phyloP scores from a whole-genome alignment of 2,888 invertebrate genomes.

The Pyrrhosoma nymphula region DNA sequence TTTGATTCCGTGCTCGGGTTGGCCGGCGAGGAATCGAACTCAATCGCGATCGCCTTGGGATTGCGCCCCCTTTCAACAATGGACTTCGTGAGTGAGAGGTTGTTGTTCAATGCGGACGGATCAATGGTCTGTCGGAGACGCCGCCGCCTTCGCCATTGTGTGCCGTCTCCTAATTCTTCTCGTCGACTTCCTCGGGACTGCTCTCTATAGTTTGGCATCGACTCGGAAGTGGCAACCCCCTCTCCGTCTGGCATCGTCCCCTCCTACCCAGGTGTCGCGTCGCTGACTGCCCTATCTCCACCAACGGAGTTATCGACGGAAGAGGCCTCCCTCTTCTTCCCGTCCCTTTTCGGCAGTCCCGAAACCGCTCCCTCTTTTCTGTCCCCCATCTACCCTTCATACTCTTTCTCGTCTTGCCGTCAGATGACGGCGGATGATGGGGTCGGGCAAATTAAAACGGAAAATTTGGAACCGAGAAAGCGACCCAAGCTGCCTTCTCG shows the following conservation, averaged over 20 bases:
- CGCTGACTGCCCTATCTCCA: background rate
- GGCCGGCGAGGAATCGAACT: background rate
- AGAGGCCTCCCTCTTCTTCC: background rate
- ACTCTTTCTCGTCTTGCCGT: background rate
- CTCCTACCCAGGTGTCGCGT: background rate
- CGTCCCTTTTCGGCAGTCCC: background rate
- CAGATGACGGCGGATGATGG: background rate
- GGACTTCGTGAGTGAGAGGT: background rate
- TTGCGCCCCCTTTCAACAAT: background rate
- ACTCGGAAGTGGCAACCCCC: too few relatives aligned
- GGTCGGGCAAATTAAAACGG: background rate
- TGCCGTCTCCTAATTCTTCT: background rate
- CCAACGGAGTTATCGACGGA: background rate
- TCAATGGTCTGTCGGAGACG: background rate
- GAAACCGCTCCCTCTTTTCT: too few relatives aligned
- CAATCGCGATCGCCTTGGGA: background rate
- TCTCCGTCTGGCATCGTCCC: background rate
- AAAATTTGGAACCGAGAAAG: background rate
- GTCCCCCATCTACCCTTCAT: background rate
- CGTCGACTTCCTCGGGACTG: background rate
- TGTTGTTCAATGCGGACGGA: background rate
- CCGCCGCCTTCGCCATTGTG: background rate
- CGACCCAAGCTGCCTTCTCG: background rate
- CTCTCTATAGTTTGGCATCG: background rate
- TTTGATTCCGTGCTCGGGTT: background rate